These are phyloP conservation scores for Amphipyra berbera DNA, from an alignment of 2,888 invertebrate genomes.

Conservation along the genomic window DNA sequence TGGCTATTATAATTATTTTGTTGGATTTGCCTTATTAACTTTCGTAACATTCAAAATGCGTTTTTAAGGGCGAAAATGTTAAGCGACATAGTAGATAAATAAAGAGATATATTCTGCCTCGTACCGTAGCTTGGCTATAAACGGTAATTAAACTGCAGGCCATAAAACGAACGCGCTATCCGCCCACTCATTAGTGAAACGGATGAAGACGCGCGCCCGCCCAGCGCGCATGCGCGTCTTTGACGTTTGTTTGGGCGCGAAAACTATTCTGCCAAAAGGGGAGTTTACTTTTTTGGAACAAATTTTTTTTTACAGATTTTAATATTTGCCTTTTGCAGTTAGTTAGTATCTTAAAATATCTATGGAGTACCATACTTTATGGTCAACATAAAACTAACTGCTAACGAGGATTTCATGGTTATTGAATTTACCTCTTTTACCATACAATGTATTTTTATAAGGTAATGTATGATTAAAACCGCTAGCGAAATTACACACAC, in stretches of 20 bases:
- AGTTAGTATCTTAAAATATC: too few relatives aligned
- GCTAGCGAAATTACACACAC: too few relatives aligned
- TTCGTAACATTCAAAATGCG: conserved; percentile 11
- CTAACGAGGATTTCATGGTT: too few relatives aligned
- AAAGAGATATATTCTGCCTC: background rate
- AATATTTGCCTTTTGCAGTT: too few relatives aligned
- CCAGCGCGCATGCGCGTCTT: conserved; percentile 52
- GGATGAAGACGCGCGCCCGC: conserved; percentile 67
- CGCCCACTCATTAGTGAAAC: conserved; percentile 57
- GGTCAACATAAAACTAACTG: too few relatives aligned
- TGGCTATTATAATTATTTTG: conserved; percentile 5
- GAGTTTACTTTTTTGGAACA: background rate
- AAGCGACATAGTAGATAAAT: background rate
- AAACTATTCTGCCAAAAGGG: conserved; percentile 1
- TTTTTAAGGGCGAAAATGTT: background rate
- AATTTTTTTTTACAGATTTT: background rate
- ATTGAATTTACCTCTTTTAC: too few relatives aligned
- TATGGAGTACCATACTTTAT: too few relatives aligned
- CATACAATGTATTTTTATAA: too few relatives aligned
- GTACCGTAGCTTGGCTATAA: background rate
- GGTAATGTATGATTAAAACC: too few relatives aligned
- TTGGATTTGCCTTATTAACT: conserved; percentile 14
- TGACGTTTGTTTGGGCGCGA: conserved; percentile 46
- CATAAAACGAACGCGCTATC: conserved; percentile 17
- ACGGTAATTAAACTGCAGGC: conserved; percentile 1